These are phyloP conservation scores for Hippocampus abdominalis DNA, from an alignment of 2,113 vertebrate species.

Conservation along the genomic window DNA sequence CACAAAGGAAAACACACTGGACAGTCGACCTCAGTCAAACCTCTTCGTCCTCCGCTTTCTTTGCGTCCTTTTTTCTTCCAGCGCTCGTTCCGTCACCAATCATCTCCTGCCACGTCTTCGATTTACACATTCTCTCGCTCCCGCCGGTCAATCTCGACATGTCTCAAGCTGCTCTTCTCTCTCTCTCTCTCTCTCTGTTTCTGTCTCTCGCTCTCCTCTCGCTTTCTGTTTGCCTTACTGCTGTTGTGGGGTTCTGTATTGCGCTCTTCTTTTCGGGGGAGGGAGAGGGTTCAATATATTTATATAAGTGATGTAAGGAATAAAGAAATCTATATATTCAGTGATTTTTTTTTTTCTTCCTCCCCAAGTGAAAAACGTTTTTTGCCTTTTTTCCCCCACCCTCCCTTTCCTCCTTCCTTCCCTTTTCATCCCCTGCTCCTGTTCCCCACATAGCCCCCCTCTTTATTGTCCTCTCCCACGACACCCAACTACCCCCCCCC, in stretches of 20 bases:
- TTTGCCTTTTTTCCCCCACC: conserved; percentile 60
- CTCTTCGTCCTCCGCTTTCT: conserved; percentile 38
- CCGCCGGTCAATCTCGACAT: conserved; percentile 36
- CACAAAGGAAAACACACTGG: conserved; percentile 63
- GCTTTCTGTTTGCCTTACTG: conserved; percentile 79
- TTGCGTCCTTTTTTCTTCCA: conserved; percentile 32
- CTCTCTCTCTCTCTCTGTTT: conserved; percentile 57
- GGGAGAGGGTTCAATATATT: conserved; percentile 75
- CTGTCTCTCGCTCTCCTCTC: conserved; percentile 52
- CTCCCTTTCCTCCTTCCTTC: conserved; percentile 38
- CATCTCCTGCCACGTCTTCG: conserved; percentile 41
- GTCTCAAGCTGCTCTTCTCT: conserved; percentile 43
- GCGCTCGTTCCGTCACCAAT: conserved; percentile 41
- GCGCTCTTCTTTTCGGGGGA: conserved; percentile 61
- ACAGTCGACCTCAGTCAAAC: conserved; percentile 69
- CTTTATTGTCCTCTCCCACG: conserved; percentile 43
- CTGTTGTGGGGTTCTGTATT: conserved; percentile 79
- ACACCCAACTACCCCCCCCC: conserved; percentile 5
- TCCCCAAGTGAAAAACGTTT: conserved; percentile 60
- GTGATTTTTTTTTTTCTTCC: conserved; percentile 54
- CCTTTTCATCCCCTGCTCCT: conserved; percentile 19
- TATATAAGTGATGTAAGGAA: conserved; percentile 84
- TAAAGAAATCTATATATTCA: conserved; percentile 81
- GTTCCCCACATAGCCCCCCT: conserved; percentile 36
- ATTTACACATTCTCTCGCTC: conserved; percentile 68